Percentiles rank a stretch among this genome's conserved stretches.
Evolutionary conservation across 1,140 invertebrate species (phyloP).

Genomic region (Dendroctonus valens): DNA sequence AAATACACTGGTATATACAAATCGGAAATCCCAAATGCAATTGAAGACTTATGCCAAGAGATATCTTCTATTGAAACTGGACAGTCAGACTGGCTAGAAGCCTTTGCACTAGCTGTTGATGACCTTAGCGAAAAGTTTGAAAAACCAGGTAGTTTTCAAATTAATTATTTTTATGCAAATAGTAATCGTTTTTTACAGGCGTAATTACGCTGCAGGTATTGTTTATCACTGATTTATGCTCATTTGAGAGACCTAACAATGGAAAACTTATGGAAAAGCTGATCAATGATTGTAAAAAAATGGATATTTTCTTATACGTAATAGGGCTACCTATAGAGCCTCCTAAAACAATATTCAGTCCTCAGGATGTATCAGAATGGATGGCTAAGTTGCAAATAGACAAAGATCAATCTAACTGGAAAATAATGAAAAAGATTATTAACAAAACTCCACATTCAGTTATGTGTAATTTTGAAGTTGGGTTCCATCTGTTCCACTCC

Average conservation of each 20-base stretch:
- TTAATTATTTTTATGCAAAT: too few species aligned
- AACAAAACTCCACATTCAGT: conserved; percentile 24
- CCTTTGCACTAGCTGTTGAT: conserved; percentile 25
- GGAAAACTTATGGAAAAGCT: conserved; percentile 9
- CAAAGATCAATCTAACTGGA: conserved; percentile 13
- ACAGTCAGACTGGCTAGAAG: conserved; percentile 31
- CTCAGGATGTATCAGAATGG: conserved; percentile 22
- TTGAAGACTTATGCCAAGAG: conserved; percentile 11
- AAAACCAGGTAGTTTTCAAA: conserved; percentile 7
- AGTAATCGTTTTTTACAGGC: too few species aligned
- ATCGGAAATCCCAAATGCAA: conserved; percentile 9
- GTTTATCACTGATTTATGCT: too few species aligned
- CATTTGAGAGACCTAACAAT: too few species aligned
- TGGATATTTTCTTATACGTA: conserved; percentile 36
- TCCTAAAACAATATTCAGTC: conserved; percentile 25
- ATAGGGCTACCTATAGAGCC: conserved; percentile 33
- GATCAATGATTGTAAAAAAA: neutral
- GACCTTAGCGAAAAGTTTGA: conserved; percentile 25
- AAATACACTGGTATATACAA: conserved; percentile 14
- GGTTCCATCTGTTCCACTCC: conserved; percentile 31
- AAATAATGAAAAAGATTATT: conserved; percentile 25
- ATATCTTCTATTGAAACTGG: conserved; percentile 17
- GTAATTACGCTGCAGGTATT: too few species aligned
- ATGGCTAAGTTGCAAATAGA: conserved; percentile 22
- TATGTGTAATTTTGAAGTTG: conserved; percentile 31